phyloP scores from a whole-genome alignment of 2,113 vertebrate genomes.

The Xyrauchen texanus region DNA sequence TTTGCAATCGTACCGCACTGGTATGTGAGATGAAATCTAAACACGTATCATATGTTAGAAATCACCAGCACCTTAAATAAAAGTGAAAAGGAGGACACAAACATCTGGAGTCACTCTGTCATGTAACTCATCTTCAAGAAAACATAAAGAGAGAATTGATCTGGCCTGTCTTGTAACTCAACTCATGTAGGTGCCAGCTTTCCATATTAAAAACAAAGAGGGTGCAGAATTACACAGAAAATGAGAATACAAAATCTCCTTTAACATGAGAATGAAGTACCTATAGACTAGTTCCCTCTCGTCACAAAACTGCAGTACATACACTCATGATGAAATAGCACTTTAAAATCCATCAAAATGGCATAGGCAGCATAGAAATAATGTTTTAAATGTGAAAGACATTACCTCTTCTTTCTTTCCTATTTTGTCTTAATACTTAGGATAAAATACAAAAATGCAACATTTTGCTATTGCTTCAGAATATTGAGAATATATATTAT shows the following conservation, averaged over 20 bases:
- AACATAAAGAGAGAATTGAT: no score
- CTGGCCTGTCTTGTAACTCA: no score
- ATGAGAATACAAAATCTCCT: slow-evolving; percentile 12
- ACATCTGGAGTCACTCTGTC: no score
- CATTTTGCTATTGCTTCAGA: background rate
- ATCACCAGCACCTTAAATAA: no score
- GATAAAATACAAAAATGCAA: slow-evolving; percentile 11
- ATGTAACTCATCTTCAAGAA: no score
- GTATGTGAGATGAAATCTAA: background rate
- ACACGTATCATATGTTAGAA: background rate
- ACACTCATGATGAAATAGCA: slow-evolving; percentile 25
- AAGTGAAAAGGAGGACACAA: no score
- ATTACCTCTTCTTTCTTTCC: background rate
- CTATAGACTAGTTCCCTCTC: background rate
- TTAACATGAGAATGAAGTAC: background rate
- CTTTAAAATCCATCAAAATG: background rate
- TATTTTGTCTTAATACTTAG: background rate
- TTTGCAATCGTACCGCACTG: background rate
- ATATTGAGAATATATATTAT: background rate
- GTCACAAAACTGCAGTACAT: slow-evolving; percentile 3
- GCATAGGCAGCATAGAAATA: slow-evolving; percentile 34
- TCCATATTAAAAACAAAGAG: background rate
- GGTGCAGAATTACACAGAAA: background rate
- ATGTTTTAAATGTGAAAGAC: background rate
- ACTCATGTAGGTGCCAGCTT: no score